phyloP scores from a whole-genome alignment of 64 coral and sea anemone species.

The Actinia equina region DNA sequence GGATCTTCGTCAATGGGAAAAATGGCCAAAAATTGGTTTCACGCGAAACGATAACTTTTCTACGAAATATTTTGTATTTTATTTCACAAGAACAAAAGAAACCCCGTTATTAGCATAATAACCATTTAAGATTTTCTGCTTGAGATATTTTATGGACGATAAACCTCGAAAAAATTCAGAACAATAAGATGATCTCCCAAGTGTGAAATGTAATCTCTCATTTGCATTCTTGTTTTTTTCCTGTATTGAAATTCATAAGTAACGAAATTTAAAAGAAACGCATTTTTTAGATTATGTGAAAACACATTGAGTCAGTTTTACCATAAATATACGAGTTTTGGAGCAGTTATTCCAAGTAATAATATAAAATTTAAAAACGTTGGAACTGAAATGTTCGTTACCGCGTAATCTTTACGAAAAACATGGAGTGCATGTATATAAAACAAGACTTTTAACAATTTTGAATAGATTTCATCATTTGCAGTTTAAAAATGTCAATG shows the following conservation, averaged over 20 bases:
- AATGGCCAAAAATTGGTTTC: neutral
- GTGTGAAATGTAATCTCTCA: neutral
- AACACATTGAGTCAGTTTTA: too few relatives aligned
- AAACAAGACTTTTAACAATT: neutral
- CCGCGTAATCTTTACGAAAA: neutral
- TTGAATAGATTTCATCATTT: neutral
- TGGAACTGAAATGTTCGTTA: too few relatives aligned
- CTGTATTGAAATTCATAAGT: neutral
- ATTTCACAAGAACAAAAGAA: neutral
- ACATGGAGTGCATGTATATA: neutral
- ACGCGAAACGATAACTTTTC: neutral
- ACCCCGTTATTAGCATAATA: neutral
- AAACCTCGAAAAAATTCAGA: neutral
- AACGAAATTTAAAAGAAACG: neutral
- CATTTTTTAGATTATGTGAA: neutral
- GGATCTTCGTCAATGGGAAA: constrained; percentile 11
- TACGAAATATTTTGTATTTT: neutral
- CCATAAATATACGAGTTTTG: too few relatives aligned
- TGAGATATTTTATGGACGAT: neutral
- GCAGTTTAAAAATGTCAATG: neutral
- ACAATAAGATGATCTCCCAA: neutral
- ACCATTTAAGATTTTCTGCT: neutral
- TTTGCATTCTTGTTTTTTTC: neutral
- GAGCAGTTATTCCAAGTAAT: too few relatives aligned
- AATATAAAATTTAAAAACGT: too few relatives aligned